Percentiles rank a stretch among this genome's conserved stretches.
Conservation (phyloP, 2,797 vertebrate genomes). For the Diplodus sargus region DNA sequence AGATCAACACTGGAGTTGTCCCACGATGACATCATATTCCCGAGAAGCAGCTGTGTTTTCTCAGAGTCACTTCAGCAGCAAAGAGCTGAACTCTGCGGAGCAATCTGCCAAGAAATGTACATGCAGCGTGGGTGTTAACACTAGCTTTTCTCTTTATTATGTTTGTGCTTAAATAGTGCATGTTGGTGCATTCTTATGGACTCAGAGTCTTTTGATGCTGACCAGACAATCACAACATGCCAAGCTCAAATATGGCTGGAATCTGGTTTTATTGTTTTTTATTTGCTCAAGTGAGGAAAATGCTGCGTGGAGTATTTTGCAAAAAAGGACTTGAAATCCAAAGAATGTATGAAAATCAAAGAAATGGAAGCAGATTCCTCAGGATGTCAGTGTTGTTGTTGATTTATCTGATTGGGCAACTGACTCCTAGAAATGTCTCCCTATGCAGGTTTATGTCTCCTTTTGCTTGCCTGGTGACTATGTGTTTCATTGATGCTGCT, state of each 20-base stretch:
- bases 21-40: constrained; percentile 81
- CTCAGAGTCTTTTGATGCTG: not conserved
- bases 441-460: too few relatives aligned
- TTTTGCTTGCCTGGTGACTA: too few relatives aligned
- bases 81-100: constrained; percentile 57
- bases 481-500: too few relatives aligned
- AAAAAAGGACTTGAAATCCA: too few relatives aligned
- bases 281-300: not conserved
- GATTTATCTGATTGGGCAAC: too few relatives aligned
- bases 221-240: constrained; percentile 15
- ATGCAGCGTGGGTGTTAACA: constrained; percentile 42
- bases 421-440: too few relatives aligned
- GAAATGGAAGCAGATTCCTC: too few relatives aligned
- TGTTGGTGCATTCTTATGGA: constrained; percentile 3
- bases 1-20: constrained; percentile 79
- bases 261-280: not conserved
- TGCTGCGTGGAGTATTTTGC: too few relatives aligned
- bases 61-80: constrained; percentile 80
- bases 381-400: too few relatives aligned
- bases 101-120: constrained; percentile 69
- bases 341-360: too few relatives aligned
- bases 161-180: constrained; percentile 8
- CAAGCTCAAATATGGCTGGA: not conserved
- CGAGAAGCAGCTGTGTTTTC: constrained; percentile 83
- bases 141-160: constrained; percentile 16